Conservation (phyloP, 2,888 invertebrate species). For the Andrena marginata region DNA sequence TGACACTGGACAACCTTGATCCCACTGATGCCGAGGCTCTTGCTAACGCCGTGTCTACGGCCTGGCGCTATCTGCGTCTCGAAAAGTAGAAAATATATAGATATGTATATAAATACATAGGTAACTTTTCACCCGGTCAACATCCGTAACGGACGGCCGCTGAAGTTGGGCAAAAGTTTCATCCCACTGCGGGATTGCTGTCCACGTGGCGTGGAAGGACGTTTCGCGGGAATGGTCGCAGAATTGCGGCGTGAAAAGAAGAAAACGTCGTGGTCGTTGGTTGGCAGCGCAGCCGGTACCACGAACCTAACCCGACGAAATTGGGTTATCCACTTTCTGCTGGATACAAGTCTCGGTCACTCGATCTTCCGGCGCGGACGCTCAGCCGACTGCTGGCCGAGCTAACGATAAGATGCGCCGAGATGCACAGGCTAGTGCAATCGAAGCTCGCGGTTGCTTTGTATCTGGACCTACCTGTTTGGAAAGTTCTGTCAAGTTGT, state of each 20-base stretch:
- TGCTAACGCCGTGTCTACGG: too few species aligned
- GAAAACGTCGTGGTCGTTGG: conserved; percentile 33
- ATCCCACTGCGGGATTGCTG: too few species aligned
- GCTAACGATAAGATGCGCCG: conserved; percentile 15
- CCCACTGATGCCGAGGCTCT: background rate
- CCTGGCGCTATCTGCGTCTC: too few species aligned
- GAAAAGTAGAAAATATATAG: too few species aligned
- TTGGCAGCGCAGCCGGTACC: conserved; percentile 18
- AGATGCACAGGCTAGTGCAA: conserved; percentile 37
- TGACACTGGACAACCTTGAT: conserved; percentile 5
- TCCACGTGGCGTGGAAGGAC: background rate
- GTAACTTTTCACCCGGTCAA: too few species aligned
- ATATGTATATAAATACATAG: too few species aligned
- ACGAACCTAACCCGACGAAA: conserved; percentile 56
- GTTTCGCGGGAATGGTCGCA: conserved; percentile 6
- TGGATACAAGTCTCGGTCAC: conserved; percentile 69
- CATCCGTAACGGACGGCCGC: too few species aligned
- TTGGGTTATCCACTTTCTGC: conserved; percentile 76
- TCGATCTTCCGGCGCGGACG: conserved; percentile 39
- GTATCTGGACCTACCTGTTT: conserved; percentile 74
- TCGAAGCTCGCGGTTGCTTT: conserved; percentile 67
- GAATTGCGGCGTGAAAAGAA: conserved; percentile 24
- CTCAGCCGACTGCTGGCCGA: conserved; percentile 37
- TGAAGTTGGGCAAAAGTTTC: too few species aligned
- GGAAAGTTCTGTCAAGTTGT: conserved; percentile 76